Percentiles rank a stretch among this genome's conserved stretches.
Evolutionary conservation across 1,140 invertebrate genomes (phyloP).

Genomic region (Trialeurodes vaporariorum): DNA sequence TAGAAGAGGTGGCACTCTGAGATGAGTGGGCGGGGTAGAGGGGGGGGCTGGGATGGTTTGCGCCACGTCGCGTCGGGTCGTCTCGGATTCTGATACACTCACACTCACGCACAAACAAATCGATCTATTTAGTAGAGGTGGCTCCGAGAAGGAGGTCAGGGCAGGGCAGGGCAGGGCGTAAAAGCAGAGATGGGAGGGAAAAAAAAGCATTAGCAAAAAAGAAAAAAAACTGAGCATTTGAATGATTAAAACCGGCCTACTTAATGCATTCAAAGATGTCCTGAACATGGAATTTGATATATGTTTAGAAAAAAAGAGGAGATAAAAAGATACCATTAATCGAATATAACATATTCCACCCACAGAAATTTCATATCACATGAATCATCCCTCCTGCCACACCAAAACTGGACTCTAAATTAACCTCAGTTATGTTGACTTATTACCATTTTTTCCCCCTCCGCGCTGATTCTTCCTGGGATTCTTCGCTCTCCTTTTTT

Average conservation of each 20-base stretch:
- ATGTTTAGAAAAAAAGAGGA: background rate
- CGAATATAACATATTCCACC: background rate
- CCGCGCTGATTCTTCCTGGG: background rate
- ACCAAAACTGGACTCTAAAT: background rate
- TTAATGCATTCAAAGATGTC: background rate
- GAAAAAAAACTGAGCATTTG: background rate
- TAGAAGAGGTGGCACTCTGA: too few relatives aligned
- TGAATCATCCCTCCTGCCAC: background rate
- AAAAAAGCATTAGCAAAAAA: background rate
- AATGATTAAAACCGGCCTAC: background rate
- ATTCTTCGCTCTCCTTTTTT: background rate
- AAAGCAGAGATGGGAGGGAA: too few relatives aligned
- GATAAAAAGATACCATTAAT: constrained; percentile 1
- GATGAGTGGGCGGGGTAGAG: too few relatives aligned
- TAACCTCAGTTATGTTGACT: background rate
- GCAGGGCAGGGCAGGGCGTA: background rate
- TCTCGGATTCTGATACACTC: too few relatives aligned
- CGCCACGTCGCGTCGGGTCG: too few relatives aligned
- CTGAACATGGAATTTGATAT: background rate
- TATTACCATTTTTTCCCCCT: background rate
- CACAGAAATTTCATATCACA: background rate
- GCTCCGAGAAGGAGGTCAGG: too few relatives aligned
- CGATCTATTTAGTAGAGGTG: too few relatives aligned
- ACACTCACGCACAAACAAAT: too few relatives aligned
- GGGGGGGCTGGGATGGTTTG: too few relatives aligned